Base-by-base conservation (phyloP, 2,888 invertebrate genomes). In the Leptura quadrifasciata region DNA sequence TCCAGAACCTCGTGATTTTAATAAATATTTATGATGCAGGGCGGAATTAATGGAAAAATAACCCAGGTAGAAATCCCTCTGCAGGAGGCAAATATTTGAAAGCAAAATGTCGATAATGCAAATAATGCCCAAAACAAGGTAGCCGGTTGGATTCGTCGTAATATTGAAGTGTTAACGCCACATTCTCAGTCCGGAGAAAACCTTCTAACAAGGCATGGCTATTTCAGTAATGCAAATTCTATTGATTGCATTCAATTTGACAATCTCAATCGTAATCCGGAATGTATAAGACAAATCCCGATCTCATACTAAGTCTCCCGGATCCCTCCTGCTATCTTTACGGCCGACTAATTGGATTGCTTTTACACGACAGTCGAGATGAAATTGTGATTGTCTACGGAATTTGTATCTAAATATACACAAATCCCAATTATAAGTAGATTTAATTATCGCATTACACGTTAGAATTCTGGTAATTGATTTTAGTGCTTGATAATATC, bases 211-310 rank as follows among this genome's bases (percentile, higher is more conserved):
- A 61, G 65, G 67, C 54, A 20, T 15, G 64, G 55, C 63, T 65
- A 77, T 65, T 73, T 69, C 61, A 65, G 61, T 72, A 60, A 81
- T 81, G 81, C 77, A 80, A 82, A 82, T 82, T 76, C 76, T 79
- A 81, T 80, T 81, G 80, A 82, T 81, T 76, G 80, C 79, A 80
- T 81, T 76, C 77, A 78, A 82, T 80, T 82, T 79, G 76, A 79
- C 81, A 79, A 78, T 70, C 69, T 72, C 76, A 64, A 76, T 78
- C 75, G 67, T 73, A 73, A 76, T 73, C 76, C 73, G 70, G 64
- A 75, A 76, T 80, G 70, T 76, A 77, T 75, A 77, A 81, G 79
- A 80, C 77, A 78, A 80, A 79, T 80, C 80, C 79, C 77, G 74
- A 76, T 74, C 71, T 71, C 69, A 21, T 60, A 58, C 52, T 61